phyloP scores from a whole-genome alignment of 2,113 vertebrate species.

The Ellobius talpinus region DNA sequence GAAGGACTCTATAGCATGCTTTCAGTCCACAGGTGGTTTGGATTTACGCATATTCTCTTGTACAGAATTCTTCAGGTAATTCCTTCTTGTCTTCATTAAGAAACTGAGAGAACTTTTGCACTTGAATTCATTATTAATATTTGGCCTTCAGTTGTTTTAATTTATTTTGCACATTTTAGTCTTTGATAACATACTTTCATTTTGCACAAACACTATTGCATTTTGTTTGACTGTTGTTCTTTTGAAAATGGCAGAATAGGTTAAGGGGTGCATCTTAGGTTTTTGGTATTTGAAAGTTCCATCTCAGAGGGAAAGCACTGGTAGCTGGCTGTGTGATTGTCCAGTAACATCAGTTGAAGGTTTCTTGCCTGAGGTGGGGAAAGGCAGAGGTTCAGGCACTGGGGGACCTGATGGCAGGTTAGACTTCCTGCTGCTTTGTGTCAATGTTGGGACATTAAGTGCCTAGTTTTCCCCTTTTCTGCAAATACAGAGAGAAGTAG shows the following conservation, averaged over 20 bases:
- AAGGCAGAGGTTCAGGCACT: not conserved
- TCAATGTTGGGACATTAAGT: conserved; percentile 28
- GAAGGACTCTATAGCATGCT: conserved; percentile 57
- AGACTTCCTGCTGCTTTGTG: conserved; percentile 47
- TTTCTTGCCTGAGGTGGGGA: not conserved
- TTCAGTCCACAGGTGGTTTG: conserved; percentile 59
- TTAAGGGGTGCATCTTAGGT: conserved; percentile 16
- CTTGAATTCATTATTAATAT: conserved; percentile 60
- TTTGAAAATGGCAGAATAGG: not conserved
- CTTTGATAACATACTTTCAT: not conserved
- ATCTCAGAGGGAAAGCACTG: not conserved
- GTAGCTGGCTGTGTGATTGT: not conserved
- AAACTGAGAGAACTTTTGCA: conserved; percentile 47
- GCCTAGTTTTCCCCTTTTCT: not conserved
- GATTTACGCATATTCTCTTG: conserved; percentile 51
- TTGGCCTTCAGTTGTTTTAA: conserved; percentile 12
- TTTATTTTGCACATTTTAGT: conserved; percentile 37
- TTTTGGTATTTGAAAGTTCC: conserved; percentile 33
- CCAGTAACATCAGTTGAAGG: not conserved
- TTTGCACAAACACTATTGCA: not conserved
- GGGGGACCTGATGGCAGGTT: not conserved
- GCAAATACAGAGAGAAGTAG: not conserved
- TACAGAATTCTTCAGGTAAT: not conserved
- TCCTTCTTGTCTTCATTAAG: not conserved
- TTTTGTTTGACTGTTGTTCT: conserved; percentile 36